phyloP scores from a whole-genome alignment of 2,113 vertebrate genomes.

The Antigone vipio region DNA sequence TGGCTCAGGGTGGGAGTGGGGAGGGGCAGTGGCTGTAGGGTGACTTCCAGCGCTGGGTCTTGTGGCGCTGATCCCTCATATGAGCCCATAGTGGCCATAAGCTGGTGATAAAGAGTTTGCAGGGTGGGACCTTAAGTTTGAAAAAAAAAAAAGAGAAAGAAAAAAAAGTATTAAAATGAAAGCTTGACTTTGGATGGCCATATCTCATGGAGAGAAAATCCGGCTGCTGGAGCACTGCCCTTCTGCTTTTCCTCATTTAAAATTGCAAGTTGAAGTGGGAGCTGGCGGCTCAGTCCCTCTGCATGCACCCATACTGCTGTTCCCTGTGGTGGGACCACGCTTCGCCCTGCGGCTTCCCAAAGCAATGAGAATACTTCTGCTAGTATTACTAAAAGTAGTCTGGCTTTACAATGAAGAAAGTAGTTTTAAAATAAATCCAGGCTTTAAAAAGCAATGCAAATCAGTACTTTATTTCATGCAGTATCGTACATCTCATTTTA shows the following conservation, averaged over 20 bases:
- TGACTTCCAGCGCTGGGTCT: neutral
- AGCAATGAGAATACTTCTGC: neutral
- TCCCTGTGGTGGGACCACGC: rapidly evolving
- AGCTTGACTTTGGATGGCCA: neutral
- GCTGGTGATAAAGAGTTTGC: neutral
- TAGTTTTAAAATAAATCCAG: neutral
- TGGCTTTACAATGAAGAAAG: neutral
- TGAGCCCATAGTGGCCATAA: neutral
- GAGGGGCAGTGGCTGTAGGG: neutral
- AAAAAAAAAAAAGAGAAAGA: neutral
- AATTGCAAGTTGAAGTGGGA: neutral
- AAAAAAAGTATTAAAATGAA: neutral
- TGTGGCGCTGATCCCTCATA: neutral
- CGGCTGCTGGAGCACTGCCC: neutral
- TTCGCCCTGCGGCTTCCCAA: neutral
- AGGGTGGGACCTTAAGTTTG: neutral
- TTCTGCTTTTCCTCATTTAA: neutral
- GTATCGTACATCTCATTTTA: neutral
- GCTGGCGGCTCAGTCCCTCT: neutral
- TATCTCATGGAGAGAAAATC: neutral
- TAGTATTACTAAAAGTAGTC: neutral
- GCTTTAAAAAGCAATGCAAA: neutral
- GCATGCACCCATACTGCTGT: neutral
- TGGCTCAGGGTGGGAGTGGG: neutral
- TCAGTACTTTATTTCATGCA: neutral